Percentiles rank a stretch among this genome's conserved stretches.
phyloP scores from a whole-genome alignment of 1,140 invertebrate genomes.

The Drosophila guanche region DNA sequence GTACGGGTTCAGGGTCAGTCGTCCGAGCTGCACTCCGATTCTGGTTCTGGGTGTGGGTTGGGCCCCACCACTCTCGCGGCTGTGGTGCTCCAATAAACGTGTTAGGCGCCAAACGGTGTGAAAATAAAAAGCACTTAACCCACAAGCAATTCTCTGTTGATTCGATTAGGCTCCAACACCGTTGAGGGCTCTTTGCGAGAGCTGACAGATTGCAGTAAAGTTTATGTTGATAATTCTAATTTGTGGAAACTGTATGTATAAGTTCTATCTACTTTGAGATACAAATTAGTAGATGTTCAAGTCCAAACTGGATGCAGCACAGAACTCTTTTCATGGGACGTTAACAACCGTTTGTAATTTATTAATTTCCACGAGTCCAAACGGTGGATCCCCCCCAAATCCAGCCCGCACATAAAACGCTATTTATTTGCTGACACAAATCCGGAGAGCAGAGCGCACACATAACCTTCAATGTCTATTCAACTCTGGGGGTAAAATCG shows the following conservation, averaged over 20 bases:
- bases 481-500: constrained; percentile 65
- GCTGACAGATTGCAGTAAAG: too few relatives aligned
- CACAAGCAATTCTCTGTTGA: constrained; percentile 45
- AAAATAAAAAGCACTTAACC: constrained; percentile 64
- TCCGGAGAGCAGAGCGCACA: not conserved
- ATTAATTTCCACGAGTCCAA: too few relatives aligned
- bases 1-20: constrained; percentile 74
- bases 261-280: too few relatives aligned
- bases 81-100: constrained; percentile 63
- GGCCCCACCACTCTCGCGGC: constrained; percentile 24
- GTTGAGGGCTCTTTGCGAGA: constrained; percentile 17
- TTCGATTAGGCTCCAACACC: constrained; percentile 48
- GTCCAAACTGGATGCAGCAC: too few relatives aligned
- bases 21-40: constrained; percentile 40
- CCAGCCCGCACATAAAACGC: not conserved
- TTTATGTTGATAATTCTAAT: too few relatives aligned
- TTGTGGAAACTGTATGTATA: too few relatives aligned
- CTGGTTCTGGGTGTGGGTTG: constrained; percentile 47
- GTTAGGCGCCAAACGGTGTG: constrained; percentile 64
- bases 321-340: too few relatives aligned
- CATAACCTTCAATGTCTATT: constrained; percentile 67
- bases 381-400: not conserved
- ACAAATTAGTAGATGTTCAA: too few relatives aligned
- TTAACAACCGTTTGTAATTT: too few relatives aligned
- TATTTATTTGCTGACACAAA: too few relatives aligned